These are phyloP conservation scores for Trypoxylus dichotomus DNA, from an alignment of 1,140 invertebrate genomes.

Conservation along the genomic window DNA sequence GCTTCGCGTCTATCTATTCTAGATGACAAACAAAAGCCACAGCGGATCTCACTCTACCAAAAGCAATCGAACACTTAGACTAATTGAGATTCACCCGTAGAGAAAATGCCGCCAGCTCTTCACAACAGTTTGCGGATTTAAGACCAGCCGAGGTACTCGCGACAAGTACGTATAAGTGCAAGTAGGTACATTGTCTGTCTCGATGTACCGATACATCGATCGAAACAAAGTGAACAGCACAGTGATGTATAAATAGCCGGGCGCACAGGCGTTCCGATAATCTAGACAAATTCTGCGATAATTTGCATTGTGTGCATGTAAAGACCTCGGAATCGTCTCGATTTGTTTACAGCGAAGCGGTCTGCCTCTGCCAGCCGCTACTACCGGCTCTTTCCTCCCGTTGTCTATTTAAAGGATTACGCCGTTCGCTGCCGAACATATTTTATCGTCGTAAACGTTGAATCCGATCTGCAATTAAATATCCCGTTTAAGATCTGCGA, in stretches of 20 bases:
- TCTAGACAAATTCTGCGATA: conserved; percentile 2
- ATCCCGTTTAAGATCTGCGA: too few species aligned
- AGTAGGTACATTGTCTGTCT: neutral
- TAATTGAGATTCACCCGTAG: neutral
- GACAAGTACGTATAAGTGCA: neutral
- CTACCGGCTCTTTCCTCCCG: too few species aligned
- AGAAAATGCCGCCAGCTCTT: neutral
- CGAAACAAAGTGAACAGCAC: neutral
- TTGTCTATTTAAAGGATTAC: neutral
- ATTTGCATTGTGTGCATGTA: conserved; percentile 3
- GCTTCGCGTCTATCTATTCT: too few species aligned
- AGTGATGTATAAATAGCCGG: neutral
- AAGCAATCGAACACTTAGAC: neutral
- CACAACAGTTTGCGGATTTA: neutral
- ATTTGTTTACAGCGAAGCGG: neutral
- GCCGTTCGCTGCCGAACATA: too few species aligned
- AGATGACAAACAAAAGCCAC: neutral
- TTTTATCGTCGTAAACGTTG: too few species aligned
- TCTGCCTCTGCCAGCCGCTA: neutral
- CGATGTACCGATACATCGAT: neutral
- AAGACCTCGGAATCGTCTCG: neutral
- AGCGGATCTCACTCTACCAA: neutral
- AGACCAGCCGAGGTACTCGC: neutral
- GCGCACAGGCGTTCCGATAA: neutral
- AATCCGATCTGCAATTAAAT: too few species aligned